A percentile compares a stretch with the other conserved stretches of the same genome.
Evolutionary conservation across 2,797 vertebrate species (phyloP).

Genomic region (Potorous gilbertii): DNA sequence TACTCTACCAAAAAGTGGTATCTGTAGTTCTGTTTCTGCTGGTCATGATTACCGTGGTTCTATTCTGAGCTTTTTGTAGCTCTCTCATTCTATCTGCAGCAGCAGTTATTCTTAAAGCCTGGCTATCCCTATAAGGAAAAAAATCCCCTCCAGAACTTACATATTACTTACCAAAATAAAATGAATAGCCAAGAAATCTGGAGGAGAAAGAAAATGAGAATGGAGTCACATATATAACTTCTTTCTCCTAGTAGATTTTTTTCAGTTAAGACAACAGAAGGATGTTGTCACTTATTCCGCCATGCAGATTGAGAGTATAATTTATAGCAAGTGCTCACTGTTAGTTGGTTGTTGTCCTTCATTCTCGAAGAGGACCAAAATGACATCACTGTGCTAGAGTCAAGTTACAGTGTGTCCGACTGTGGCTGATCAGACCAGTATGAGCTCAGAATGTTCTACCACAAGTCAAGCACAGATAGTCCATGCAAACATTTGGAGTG

Average conservation of each 20-base stretch:
- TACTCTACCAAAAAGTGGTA: not conserved
- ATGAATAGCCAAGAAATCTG: not conserved
- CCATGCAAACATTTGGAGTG: too few species aligned
- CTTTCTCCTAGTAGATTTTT: not conserved
- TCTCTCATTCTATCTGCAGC: not conserved
- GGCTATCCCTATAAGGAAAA: not conserved
- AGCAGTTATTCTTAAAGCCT: not conserved
- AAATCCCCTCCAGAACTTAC: not conserved
- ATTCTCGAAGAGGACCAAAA: too few species aligned
- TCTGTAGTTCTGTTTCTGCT: not conserved
- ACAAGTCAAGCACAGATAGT: too few species aligned
- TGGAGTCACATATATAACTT: not conserved
- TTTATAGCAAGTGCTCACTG: not conserved
- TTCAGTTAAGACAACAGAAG: not conserved
- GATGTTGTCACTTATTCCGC: not conserved
- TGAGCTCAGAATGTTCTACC: too few species aligned
- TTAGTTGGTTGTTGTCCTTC: too few species aligned
- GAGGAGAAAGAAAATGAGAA: not conserved
- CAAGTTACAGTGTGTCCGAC: too few species aligned
- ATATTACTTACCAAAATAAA: not conserved
- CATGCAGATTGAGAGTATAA: not conserved
- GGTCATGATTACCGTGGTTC: not conserved
- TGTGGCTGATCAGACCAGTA: too few species aligned
- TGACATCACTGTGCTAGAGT: too few species aligned
- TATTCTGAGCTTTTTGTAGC: not conserved